A percentile compares a stretch with the other conserved stretches of the same genome.
phyloP scores from a whole-genome alignment of 2,113 vertebrate genomes.

The Lanius ludovicianus region DNA sequence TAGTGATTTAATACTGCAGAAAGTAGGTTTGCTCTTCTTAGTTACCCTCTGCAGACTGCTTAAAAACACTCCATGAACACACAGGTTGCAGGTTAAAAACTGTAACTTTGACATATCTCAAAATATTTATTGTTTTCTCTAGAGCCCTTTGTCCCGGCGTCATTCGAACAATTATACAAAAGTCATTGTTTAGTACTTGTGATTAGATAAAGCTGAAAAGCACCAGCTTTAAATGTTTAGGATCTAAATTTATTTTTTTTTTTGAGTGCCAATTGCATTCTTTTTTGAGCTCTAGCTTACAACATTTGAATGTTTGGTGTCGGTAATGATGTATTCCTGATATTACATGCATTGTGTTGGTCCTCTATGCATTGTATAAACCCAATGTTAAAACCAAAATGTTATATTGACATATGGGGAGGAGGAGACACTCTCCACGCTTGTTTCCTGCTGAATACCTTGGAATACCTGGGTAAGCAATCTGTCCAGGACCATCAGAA shows the following conservation, averaged over 20 bases:
- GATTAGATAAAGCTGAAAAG: not conserved
- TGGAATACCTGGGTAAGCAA: not conserved
- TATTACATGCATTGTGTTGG: not conserved
- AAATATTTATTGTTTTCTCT: not conserved
- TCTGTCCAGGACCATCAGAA: not conserved
- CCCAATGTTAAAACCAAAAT: not conserved
- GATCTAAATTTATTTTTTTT: not conserved
- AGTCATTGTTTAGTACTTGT: not conserved
- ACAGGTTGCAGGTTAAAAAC: not conserved
- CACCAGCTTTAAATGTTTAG: not conserved
- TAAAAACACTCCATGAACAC: not conserved
- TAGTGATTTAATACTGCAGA: not conserved
- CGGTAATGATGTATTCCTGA: not conserved
- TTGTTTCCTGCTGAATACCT: not conserved
- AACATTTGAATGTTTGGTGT: not conserved
- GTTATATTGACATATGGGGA: not conserved
- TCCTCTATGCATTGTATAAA: not conserved
- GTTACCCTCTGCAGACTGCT: not conserved
- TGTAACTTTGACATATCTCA: not conserved
- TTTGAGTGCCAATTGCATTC: not conserved
- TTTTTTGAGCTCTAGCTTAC: not conserved
- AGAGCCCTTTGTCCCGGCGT: not conserved
- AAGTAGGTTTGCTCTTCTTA: slow-evolving; percentile 25
- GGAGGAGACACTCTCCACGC: not conserved
- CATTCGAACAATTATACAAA: not conserved